Evolutionary conservation across 2,113 vertebrate species (phyloP).

Genomic region (Elachura formosa): DNA sequence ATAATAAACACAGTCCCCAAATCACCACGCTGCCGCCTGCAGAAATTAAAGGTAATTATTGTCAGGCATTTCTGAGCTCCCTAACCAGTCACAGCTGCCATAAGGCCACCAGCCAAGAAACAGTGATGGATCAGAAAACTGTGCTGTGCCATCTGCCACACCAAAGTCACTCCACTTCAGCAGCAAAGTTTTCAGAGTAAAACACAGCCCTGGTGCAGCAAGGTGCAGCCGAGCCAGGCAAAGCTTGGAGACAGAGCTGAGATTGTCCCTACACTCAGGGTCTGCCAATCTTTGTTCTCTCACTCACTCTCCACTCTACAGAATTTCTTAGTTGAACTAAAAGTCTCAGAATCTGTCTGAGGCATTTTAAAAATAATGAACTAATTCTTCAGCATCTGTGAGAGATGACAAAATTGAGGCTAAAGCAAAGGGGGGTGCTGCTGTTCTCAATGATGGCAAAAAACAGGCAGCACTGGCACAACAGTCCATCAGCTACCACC

Average conservation of each 20-base stretch:
- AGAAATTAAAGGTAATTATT: constrained; percentile 57
- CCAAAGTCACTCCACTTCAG: constrained; percentile 19
- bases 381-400: neutral
- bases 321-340: neutral
- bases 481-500: neutral
- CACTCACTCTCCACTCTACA: neutral
- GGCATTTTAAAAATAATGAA: neutral
- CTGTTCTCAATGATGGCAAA: neutral
- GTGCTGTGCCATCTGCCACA: constrained; percentile 49
- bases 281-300: neutral
- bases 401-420: neutral
- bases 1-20: neutral
- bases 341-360: neutral
- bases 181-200: neutral
- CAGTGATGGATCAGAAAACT: constrained; percentile 10
- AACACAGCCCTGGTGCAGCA: neutral
- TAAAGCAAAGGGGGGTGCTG: neutral
- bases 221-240: neutral
- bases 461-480: neutral
- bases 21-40: neutral
- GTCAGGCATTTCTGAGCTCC: constrained; percentile 21
- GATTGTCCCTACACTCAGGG: neutral
- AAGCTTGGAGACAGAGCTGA: rapidly evolving
- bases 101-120: constrained; percentile 26
- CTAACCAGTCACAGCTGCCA: constrained; percentile 47